Evolutionary conservation across 2,113 vertebrate genomes (phyloP).

Genomic region (Melanocharis versteri): DNA sequence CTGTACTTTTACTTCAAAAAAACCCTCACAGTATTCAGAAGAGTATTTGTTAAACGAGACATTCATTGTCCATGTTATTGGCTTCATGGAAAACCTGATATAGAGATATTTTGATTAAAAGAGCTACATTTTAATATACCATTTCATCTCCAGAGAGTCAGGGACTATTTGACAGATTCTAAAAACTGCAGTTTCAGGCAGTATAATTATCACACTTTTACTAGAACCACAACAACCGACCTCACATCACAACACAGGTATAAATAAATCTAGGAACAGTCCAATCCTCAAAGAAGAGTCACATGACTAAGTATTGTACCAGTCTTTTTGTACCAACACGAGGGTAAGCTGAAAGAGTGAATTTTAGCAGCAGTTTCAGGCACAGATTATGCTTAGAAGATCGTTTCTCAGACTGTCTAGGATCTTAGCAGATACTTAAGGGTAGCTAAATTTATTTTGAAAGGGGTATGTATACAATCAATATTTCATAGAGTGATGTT

Average conservation of each 20-base stretch:
- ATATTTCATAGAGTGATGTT: not conserved
- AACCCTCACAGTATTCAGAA: not conserved
- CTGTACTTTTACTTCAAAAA: not conserved
- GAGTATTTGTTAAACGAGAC: not conserved
- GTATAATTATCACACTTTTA: not conserved
- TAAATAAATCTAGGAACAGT: not conserved
- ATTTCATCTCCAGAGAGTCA: not conserved
- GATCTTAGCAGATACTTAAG: not conserved
- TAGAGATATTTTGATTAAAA: not conserved
- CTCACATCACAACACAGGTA: not conserved
- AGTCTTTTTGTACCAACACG: rapidly evolving
- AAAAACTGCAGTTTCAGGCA: not conserved
- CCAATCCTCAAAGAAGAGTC: not conserved
- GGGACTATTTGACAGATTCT: not conserved
- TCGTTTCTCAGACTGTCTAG: not conserved
- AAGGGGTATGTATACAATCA: not conserved
- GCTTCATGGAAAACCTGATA: not conserved
- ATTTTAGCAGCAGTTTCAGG: not conserved
- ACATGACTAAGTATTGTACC: not conserved
- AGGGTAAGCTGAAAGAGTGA: not conserved
- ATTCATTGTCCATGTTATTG: not conserved
- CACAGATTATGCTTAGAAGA: not conserved
- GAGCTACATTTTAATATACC: not conserved
- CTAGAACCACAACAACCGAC: not conserved
- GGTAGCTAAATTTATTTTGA: not conserved